Percentiles rank a stretch among this genome's conserved stretches.
Conservation (phyloP, 2,888 invertebrate genomes). For the Colletes collaris region DNA sequence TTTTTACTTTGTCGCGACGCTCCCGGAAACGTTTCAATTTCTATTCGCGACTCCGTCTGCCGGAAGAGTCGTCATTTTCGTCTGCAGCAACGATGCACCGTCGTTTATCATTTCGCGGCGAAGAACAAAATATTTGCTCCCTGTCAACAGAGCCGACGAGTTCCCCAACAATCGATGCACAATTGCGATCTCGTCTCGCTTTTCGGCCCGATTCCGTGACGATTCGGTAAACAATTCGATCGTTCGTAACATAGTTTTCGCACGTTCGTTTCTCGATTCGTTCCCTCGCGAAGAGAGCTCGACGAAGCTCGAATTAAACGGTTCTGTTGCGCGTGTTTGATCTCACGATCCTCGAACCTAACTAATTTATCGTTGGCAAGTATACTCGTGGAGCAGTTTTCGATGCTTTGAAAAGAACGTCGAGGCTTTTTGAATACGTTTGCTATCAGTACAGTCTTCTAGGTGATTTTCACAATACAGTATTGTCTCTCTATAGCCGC, state of each 20-base stretch:
- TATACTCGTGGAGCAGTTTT: no score
- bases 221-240: constrained; percentile 18
- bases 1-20: background rate
- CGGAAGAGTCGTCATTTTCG: constrained; percentile 3
- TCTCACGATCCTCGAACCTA: no score
- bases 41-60: background rate
- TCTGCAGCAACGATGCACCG: background rate
- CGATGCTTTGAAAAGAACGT: no score
- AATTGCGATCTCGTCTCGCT: constrained; percentile 22
- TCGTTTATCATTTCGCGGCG: constrained; percentile 21
- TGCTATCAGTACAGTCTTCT: no score
- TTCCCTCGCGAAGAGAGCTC: background rate
- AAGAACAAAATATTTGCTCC: constrained; percentile 32
- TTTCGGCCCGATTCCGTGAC: background rate
- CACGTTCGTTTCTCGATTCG: background rate
- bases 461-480: no score
- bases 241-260: constrained; percentile 3
- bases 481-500: no score
- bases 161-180: background rate
- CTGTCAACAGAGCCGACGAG: constrained; percentile 11
- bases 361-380: no score
- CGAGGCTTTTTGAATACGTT: no score
- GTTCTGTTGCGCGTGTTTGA: no score
- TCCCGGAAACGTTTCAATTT: background rate
- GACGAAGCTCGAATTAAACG: background rate